These are phyloP conservation scores for Drosophila sturtevanti DNA, from an alignment of 1,140 invertebrate species.

Conservation along the genomic window DNA sequence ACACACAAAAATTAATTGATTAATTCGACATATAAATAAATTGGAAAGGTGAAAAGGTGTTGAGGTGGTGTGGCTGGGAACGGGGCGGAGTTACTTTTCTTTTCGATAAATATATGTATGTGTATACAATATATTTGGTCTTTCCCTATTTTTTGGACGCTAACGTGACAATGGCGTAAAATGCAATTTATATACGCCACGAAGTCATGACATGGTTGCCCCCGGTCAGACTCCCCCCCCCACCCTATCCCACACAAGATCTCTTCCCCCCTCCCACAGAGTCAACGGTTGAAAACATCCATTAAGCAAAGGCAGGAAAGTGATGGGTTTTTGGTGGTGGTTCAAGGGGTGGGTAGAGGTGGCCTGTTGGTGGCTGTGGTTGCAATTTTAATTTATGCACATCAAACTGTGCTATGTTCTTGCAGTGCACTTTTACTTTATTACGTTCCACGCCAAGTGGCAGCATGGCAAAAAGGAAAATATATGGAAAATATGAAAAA, in stretches of 20 bases:
- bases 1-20: not conserved
- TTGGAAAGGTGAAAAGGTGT: not conserved
- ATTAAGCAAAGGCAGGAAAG: not conserved
- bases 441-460: slow-evolving; percentile 55
- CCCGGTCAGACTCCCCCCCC: not conserved
- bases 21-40: not conserved
- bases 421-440: slow-evolving; percentile 35
- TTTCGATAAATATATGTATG: not conserved
- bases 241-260: too few relatives aligned
- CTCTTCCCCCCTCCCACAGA: not conserved
- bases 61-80: too few relatives aligned
- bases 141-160: not conserved
- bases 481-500: not conserved
- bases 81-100: not conserved
- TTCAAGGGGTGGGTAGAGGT: not conserved
- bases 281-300: not conserved
- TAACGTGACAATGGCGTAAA: slow-evolving; percentile 6
- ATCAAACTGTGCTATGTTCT: slow-evolving; percentile 23
- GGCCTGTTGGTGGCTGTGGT: not conserved
- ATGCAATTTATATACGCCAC: slow-evolving; percentile 6
- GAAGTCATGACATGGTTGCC: slow-evolving; percentile 3
- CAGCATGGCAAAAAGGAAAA: slow-evolving; percentile 4
- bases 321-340: not conserved
- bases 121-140: not conserved
- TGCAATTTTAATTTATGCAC: slow-evolving; percentile 32